Conservation (phyloP, 2,113 vertebrate species). For the Misgurnus mizolepis region DNA sequence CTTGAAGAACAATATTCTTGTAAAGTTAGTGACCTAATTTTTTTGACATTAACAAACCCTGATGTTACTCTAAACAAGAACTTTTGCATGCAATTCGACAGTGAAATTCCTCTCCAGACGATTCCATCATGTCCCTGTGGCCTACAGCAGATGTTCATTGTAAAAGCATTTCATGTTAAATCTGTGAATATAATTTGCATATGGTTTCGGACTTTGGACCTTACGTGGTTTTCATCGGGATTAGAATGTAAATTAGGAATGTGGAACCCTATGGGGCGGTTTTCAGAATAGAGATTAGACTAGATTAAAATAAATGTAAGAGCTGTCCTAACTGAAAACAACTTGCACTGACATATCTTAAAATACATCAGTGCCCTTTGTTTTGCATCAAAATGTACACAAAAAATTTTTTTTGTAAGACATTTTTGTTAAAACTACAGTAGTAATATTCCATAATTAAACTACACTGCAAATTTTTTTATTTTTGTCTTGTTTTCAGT, state of each 20-base stretch:
- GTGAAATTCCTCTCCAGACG: neutral
- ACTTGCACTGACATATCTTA: no score
- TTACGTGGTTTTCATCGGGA: neutral
- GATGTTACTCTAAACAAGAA: neutral
- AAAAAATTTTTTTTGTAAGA: no score
- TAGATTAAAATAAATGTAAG: no score
- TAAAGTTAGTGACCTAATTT: neutral
- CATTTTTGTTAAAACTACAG: no score
- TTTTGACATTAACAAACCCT: neutral
- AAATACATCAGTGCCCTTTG: no score
- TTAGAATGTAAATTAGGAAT: neutral
- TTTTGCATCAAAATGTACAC: no score
- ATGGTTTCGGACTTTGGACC: neutral
- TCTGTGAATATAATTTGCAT: constrained; percentile 7
- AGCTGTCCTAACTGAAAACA: no score
- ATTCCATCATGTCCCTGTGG: neutral
- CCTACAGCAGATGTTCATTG: neutral
- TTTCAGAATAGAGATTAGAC: no score
- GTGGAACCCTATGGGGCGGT: neutral
- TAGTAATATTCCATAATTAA: no score
- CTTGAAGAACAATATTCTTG: neutral
- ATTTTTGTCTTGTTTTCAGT: no score
- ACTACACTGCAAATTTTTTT: no score
- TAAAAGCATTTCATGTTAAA: neutral
- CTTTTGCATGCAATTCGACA: neutral